Percentiles rank a stretch among this genome's conserved stretches.
Evolutionary conservation across 2,113 vertebrate species (phyloP).

Genomic region (Elachura formosa): DNA sequence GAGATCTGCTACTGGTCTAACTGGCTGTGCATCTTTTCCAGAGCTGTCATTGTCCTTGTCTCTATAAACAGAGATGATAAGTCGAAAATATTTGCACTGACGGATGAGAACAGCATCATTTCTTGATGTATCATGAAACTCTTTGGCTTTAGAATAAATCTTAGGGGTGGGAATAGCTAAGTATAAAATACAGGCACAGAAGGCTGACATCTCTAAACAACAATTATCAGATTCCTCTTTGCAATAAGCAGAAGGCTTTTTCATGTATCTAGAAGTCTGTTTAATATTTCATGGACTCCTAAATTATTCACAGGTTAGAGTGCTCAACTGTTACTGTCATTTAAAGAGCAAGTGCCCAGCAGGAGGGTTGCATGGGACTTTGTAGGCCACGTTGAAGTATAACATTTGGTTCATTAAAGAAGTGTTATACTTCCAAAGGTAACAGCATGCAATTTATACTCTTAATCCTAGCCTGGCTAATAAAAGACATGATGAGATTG

Average conservation of each 20-base stretch:
- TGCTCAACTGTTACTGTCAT: constrained; percentile 51
- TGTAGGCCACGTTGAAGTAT: background rate
- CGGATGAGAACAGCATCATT: background rate
- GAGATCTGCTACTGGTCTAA: background rate
- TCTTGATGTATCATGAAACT: background rate
- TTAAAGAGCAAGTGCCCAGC: constrained; percentile 56
- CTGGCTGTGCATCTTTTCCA: background rate
- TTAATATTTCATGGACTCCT: constrained; percentile 70
- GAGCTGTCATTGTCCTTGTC: background rate
- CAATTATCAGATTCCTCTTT: constrained; percentile 20
- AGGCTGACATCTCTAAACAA: constrained; percentile 17
- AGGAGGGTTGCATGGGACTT: background rate
- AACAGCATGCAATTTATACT: background rate
- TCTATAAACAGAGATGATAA: background rate
- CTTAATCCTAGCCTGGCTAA: background rate
- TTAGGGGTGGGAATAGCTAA: background rate
- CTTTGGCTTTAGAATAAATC: background rate
- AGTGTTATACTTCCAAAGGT: background rate
- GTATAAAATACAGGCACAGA: background rate
- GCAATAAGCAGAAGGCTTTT: background rate
- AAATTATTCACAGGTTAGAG: constrained; percentile 68
- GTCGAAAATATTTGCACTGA: background rate
- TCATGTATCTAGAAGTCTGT: constrained; percentile 18
- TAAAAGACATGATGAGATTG: background rate
- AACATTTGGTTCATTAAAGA: constrained; percentile 12